Conservation (phyloP, 2,888 invertebrate species). For the Venusia cambrica region DNA sequence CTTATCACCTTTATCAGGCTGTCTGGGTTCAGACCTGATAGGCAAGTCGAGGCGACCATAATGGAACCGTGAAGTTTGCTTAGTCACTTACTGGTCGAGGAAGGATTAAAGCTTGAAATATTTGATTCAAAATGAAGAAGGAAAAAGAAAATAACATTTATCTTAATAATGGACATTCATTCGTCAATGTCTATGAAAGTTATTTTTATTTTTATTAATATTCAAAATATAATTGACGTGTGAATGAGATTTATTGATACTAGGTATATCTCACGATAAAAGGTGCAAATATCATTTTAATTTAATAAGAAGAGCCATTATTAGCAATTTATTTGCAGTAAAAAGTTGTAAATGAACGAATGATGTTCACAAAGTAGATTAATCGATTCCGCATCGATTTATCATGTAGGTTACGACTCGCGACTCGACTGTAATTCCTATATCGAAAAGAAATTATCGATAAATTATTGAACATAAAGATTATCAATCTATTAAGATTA, state of each 20-base stretch:
- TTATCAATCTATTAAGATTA: constrained; percentile 9
- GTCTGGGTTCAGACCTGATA: no score
- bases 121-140: no score
- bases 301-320: constrained; percentile 16
- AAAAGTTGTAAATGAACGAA: constrained; percentile 7
- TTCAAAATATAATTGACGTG: no score
- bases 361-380: constrained; percentile 5
- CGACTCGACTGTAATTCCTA: constrained; percentile 11
- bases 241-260: constrained; percentile 2
- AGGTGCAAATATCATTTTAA: constrained; percentile 10
- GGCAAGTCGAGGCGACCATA: no score
- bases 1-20: no score
- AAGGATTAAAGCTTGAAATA: no score
- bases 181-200: no score
- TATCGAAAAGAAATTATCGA: constrained; percentile 12
- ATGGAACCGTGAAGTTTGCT: constrained; percentile 7
- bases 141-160: no score
- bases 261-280: constrained; percentile 8
- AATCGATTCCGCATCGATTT: constrained; percentile 13
- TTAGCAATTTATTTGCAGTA: constrained; percentile 11
- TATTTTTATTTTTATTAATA: no score
- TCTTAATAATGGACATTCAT: no score
- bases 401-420: constrained; percentile 14
- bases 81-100: no score
- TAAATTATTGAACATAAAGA: constrained; percentile 6